Percentiles rank a stretch among this genome's conserved stretches.
These are phyloP conservation scores for Yoshiicerus persimilis DNA, from an alignment of 1,140 invertebrate genomes.

Conservation along the genomic window DNA sequence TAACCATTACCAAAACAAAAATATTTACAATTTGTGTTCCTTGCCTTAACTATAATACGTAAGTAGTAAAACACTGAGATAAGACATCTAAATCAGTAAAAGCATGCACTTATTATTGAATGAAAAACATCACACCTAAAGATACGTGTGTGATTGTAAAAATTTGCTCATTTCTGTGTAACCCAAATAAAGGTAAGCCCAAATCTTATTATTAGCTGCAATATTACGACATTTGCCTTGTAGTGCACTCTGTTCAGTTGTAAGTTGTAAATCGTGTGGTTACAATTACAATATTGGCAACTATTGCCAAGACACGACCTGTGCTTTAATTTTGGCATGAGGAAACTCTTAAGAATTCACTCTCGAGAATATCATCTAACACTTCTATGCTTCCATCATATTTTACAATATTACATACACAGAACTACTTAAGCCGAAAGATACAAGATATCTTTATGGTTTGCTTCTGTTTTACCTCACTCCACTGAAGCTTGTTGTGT, in stretches of 20 bases:
- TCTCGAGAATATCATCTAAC: neutral
- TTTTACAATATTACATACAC: neutral
- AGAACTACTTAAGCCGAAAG: neutral
- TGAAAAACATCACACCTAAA: neutral
- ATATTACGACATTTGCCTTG: neutral
- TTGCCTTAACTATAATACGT: neutral
- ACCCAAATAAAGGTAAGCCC: neutral
- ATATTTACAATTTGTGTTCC: neutral
- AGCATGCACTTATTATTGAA: neutral
- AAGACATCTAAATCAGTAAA: neutral
- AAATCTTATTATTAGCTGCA: neutral
- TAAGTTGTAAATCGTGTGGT: neutral
- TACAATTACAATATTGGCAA: neutral
- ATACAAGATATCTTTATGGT: slow-evolving; percentile 23
- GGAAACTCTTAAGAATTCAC: slow-evolving; percentile 25
- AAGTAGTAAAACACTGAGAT: neutral
- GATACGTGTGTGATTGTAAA: neutral
- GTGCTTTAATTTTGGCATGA: neutral
- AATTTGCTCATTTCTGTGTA: neutral
- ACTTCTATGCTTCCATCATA: neutral
- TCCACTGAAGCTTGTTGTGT: slow-evolving; percentile 84
- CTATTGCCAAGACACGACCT: neutral
- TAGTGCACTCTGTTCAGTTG: neutral
- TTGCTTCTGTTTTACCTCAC: slow-evolving; percentile 63
- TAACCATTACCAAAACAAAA: neutral